Percentiles rank a stretch among this genome's conserved stretches.
Evolutionary conservation across 1,140 invertebrate genomes (phyloP).

Genomic region (Orius laevigatus): DNA sequence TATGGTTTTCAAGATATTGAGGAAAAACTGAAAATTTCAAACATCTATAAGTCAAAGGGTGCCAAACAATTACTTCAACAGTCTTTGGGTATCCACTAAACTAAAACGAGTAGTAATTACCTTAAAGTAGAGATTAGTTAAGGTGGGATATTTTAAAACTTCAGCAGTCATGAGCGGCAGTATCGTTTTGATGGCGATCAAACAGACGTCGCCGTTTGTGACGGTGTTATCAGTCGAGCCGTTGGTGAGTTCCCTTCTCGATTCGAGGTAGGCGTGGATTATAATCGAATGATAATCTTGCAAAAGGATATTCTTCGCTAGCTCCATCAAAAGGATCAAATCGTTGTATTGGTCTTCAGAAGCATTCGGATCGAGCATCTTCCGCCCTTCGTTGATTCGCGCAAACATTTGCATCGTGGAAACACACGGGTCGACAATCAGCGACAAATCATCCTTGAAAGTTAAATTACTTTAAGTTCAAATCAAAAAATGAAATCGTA

Average conservation of each 20-base stretch:
- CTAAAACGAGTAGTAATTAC: too few relatives aligned
- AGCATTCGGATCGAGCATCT: conserved; percentile 37
- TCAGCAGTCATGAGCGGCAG: conserved; percentile 62
- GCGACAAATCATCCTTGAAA: conserved; percentile 5
- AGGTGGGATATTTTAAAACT: conserved; percentile 47
- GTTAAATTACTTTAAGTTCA: conserved; percentile 8
- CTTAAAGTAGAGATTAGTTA: conserved; percentile 47
- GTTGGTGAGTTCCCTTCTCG: background rate
- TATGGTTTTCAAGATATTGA: too few relatives aligned
- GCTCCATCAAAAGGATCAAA: conserved; percentile 49
- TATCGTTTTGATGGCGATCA: conserved; percentile 52
- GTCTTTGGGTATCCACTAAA: too few relatives aligned
- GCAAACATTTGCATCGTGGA: conserved; percentile 53
- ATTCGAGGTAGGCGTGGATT: background rate
- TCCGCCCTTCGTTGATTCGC: conserved; percentile 37
- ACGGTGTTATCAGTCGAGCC: conserved; percentile 23
- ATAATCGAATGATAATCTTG: background rate
- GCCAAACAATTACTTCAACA: too few relatives aligned
- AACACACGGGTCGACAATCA: conserved; percentile 44
- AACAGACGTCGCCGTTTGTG: conserved; percentile 43
- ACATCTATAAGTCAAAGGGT: too few relatives aligned
- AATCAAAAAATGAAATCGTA: conserved; percentile 1
- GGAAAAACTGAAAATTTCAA: too few relatives aligned
- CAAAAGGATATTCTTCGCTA: conserved; percentile 23
- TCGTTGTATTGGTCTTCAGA: conserved; percentile 59